Evolutionary conservation across 64 coral and sea anemone species (phyloP), one percentile per base, ranked within the genome.

Genomic region (Actinia equina): DNA sequence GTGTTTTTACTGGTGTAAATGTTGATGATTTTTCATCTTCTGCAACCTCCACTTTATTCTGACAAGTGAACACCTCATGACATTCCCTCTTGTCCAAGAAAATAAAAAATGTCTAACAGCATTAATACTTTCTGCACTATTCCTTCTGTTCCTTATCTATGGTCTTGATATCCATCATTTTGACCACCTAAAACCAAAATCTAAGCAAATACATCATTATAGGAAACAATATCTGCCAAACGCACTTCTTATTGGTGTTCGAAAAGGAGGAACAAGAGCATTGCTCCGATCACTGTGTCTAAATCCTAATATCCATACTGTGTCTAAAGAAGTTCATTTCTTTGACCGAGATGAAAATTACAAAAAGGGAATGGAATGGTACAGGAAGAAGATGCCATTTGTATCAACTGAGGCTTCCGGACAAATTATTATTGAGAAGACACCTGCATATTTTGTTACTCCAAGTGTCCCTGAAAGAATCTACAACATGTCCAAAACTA

Each of bases 231-330:
- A 52, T 83, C 44, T 94, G 2, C 88, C 93, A 26, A 94, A 94
- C 22, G 93, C 85, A 55, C 83, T 94, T 41, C 87, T 90, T 20
- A 90, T 94, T 65, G 93, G 93, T 43, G 89, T 87, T 55, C 80
- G 64, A 18, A 94, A 94, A 63, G 89, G 88, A 14, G 93, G 93
- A 23, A 94, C 93, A 57, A 90, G 93, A 71, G 93, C 93, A 51
- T 76, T 94, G 43, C 85, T 94, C 9, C 83, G 85, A 46, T 62
- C 84, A 17, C 23, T 94, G 17, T 81, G 52, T 86, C 52, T 94
- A 64, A 77, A 94, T 77, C 93, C 93, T 60, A 85, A 94, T 64
- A 62, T 94, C 3, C 85, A 67, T 23, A 84, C 85, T 43, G 89
- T 71, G 42, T 62, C 88, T 54, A 27, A 82, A 67, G 93, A 94